Conservation (phyloP, 2,113 vertebrate genomes). For the Corythaeola cristata region DNA sequence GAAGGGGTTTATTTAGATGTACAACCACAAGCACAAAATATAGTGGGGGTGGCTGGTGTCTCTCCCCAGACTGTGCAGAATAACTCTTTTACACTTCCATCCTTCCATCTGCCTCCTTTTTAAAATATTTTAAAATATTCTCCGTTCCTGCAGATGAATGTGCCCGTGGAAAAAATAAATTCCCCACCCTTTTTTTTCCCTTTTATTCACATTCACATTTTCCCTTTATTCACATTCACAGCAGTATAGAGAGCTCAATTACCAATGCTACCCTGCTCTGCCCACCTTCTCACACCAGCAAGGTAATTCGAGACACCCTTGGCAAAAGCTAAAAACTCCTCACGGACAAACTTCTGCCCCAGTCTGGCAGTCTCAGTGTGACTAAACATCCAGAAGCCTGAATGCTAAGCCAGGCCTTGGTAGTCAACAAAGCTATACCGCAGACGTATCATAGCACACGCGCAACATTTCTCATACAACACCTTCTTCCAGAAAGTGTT, state of each 20-base stretch:
- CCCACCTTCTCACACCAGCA: not conserved
- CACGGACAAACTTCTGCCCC: not conserved
- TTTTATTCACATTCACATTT: not conserved
- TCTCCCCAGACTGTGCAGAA: not conserved
- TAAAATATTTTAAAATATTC: not conserved
- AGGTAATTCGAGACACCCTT: not conserved
- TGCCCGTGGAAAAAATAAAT: not conserved
- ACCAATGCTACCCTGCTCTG: not conserved
- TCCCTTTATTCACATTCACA: not conserved
- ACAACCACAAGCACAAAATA: not conserved
- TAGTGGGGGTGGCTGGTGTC: not conserved
- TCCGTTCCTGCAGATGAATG: not conserved
- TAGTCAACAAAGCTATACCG: not conserved
- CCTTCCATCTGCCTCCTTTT: not conserved
- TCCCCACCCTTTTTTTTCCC: not conserved
- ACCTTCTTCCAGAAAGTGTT: not conserved
- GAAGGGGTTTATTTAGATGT: not conserved
- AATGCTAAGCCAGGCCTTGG: not conserved
- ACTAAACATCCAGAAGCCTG: not conserved
- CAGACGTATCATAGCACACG: rapidly evolving
- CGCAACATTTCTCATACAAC: not conserved
- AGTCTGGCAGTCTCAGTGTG: not conserved
- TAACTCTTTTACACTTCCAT: not conserved
- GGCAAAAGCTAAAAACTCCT: not conserved
- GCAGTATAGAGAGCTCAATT: not conserved